Base-by-base conservation (phyloP, 1,140 invertebrate species). In the Drosophila persimilis region DNA sequence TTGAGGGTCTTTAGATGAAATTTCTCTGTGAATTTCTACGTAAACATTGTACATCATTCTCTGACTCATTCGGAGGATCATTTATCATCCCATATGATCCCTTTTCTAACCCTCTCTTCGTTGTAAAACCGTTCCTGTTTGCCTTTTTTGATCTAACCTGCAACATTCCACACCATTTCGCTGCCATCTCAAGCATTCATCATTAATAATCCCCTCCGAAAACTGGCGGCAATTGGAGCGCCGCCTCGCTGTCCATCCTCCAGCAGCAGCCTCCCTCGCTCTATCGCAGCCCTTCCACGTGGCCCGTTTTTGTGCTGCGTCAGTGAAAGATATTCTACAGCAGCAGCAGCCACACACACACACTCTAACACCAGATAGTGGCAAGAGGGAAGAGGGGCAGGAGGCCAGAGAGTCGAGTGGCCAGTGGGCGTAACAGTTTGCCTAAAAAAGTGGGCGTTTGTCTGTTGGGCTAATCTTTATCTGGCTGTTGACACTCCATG, bases 391-490 rank as follows among this genome's bases (percentile, higher is more conserved):
- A 13, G 26, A 15, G 20, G 15, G 47, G 9, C 20, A 15, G 13
- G 26, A 44, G 47, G 31, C 24, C 35, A 44, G 31, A 43, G 29
- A 45, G 44, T 73, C 29, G 80, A 77, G 81, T 86, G 81, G 77
- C 60, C 72, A 75, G 81, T 89, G 84, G 83, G 83, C 83, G 75
- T 69, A 83, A 67, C 74, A 78, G 74, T 71, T 57, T 62, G 62
- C 75, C 76, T 70, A 88, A 88, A 86, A 77, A 88, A 88, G 83
- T 88, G 83, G 83, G 83, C 83, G 83, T 88, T 88, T 88, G 83
- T 88, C 78, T 88, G 35, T 13, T 39, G 83, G 63, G 71, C 75
- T 88, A 88, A 88, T 88, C 83, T 88, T 88, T 88, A 88, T 88
- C 83, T 88, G 74, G 75, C 78, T 88, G 83, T 88, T 88, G 83